Base-by-base conservation (phyloP, 2,113 vertebrate species). In the Elephas maximus region DNA sequence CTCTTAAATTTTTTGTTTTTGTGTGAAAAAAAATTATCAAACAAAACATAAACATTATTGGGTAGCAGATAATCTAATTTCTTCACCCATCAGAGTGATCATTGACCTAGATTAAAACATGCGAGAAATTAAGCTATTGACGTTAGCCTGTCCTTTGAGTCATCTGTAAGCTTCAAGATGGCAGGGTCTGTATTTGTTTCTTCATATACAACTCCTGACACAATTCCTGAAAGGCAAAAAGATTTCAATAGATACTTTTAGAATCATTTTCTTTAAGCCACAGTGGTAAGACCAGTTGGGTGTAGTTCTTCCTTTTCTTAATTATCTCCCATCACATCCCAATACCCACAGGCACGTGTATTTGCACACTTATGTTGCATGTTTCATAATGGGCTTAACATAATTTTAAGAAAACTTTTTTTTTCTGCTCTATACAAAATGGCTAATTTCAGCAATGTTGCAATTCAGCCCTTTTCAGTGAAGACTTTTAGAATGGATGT, bases 401-500 rank as follows among this genome's bases (percentile, higher is more conserved):
- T 94, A 17, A 71, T 67, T 81, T 44, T 44, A 84, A 84, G 71
- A 15, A 71, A 94, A 77, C 18, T 20, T 11, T 48, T 20, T 11
- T 48, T 93, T 89, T 53, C 37, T 96, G 28, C 69, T 86, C 17
- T 63, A 41, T 86, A 37, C 93, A 79, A 83, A 69, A 96, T 17
- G 33, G 8, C 15, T 90, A 74, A 90, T 94, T 88, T n/a, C 6
- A 88, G 80, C 37, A 95, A 95, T 11, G 20, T 88, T 97, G 87
- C 24, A 96, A 23, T 90, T 95, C 48, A 77, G 15, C 7, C 8
- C 20, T 57, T 96, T 95, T 71, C 57, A 86, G 30, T 71, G 62
- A 90, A 93, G 73, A 84, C 28, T 90, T 96, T 95, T 84, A 92
- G 57, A 95, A 90, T 71, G n/a, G 81, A 33, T 94, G 77, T 69